These are phyloP conservation scores for Thermophis baileyi DNA, from an alignment of 2,113 vertebrate species.

Conservation along the genomic window DNA sequence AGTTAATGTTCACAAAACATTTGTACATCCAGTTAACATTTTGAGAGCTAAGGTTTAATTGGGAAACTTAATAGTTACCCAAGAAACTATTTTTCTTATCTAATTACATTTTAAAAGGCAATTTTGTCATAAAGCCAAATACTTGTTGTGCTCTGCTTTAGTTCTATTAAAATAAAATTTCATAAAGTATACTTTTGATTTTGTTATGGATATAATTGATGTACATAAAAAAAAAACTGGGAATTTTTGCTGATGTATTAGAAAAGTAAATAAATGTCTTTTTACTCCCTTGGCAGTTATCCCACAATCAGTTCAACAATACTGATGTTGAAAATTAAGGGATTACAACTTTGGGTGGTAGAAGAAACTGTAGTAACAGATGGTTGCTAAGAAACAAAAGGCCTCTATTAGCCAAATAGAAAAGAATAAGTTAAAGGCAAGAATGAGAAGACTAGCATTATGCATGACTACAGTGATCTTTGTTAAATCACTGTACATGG, in stretches of 20 bases:
- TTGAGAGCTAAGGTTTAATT: slow-evolving; percentile 45
- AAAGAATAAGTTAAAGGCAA: slow-evolving; percentile 1
- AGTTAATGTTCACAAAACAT: slow-evolving; percentile 19
- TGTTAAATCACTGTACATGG: background rate
- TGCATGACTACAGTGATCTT: background rate
- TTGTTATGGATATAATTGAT: accelerated
- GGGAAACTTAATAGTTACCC: background rate
- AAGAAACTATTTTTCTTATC: background rate
- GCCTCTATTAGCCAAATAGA: slow-evolving; percentile 16
- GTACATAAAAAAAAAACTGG: background rate
- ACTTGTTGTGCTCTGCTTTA: background rate
- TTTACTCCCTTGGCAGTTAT: slow-evolving; percentile 30
- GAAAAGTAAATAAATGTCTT: slow-evolving; percentile 15
- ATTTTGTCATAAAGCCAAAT: slow-evolving; percentile 16
- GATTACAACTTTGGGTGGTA: slow-evolving; percentile 49
- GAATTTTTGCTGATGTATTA: slow-evolving; percentile 28
- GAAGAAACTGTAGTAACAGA: slow-evolving; percentile 53
- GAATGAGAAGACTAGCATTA: slow-evolving; percentile 2
- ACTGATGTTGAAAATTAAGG: slow-evolving; percentile 48
- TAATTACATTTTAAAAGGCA: background rate
- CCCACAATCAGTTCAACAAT: slow-evolving; percentile 59
- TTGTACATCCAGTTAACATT: slow-evolving; percentile 42
- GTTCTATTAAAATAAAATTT: slow-evolving; percentile 2
- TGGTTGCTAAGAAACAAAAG: slow-evolving; percentile 39
- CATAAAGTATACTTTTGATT: background rate